Evolutionary conservation across 2,113 vertebrate species (phyloP).

Genomic region (Dipodomys stephensi): DNA sequence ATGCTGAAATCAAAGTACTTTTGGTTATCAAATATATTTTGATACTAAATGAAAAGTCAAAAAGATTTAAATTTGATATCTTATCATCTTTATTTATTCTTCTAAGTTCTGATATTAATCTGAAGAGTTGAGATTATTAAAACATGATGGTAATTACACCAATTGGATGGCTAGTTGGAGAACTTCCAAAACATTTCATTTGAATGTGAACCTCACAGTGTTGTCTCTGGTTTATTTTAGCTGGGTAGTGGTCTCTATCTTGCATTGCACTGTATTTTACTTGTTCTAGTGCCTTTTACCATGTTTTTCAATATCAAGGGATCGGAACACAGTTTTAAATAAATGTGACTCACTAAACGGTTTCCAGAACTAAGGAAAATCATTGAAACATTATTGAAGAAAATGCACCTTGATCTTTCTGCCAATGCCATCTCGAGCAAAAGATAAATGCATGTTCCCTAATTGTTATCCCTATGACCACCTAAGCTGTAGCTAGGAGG

Average conservation of each 20-base stretch:
- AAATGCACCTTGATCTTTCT: background rate
- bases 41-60: conserved; percentile 23
- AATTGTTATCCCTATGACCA: no score
- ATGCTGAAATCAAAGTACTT: background rate
- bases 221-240: background rate
- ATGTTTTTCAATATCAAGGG: background rate
- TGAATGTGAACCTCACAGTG: background rate
- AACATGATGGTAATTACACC: background rate
- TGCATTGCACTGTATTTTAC: background rate
- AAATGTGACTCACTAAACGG: background rate
- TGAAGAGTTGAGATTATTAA: background rate
- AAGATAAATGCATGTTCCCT: background rate
- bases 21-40: background rate
- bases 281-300: background rate
- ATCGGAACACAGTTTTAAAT: background rate
- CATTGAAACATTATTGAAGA: background rate
- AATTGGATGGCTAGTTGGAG: background rate
- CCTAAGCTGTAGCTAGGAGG: no score
- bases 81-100: background rate
- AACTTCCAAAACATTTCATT: background rate
- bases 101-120: background rate
- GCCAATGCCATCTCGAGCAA: background rate
- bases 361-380: conserved; percentile 8
- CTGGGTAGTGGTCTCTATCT: background rate
- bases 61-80: background rate